phyloP scores from a whole-genome alignment of 2,888 invertebrate species.

The Eupithecia exiguata region DNA sequence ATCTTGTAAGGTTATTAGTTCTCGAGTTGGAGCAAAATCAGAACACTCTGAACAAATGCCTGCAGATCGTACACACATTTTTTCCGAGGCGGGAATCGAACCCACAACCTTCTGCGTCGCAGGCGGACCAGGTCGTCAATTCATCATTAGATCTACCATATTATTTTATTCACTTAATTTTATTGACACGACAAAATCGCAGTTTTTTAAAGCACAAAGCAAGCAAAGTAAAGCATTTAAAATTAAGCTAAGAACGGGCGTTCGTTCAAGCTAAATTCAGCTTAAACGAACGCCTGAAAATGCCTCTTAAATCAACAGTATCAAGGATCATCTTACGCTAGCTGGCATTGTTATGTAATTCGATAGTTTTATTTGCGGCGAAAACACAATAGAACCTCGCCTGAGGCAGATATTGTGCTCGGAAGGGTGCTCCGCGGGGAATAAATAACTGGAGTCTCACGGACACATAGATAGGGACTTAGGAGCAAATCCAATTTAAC shows the following conservation, averaged over 20 bases:
- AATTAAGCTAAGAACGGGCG: not conserved
- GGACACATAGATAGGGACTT: constrained; percentile 39
- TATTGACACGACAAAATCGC: not conserved
- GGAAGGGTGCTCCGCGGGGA: constrained; percentile 67
- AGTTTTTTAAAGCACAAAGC: not conserved
- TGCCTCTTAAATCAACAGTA: constrained; percentile 3
- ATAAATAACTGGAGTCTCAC: constrained; percentile 65
- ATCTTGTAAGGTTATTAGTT: too few species aligned
- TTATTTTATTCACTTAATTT: not conserved
- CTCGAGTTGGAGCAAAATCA: too few species aligned
- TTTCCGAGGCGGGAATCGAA: too few species aligned
- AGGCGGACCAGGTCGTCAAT: too few species aligned
- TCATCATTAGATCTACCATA: too few species aligned
- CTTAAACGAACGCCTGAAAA: not conserved
- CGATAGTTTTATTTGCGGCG: constrained; percentile 61
- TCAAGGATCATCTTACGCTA: constrained; percentile 14
- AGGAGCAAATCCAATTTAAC: constrained; percentile 46
- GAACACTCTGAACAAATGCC: too few species aligned
- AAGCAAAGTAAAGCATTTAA: not conserved
- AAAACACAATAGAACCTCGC: constrained; percentile 46
- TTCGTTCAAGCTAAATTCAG: not conserved
- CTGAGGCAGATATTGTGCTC: constrained; percentile 72
- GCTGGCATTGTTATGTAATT: constrained; percentile 60
- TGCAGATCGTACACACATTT: too few species aligned
- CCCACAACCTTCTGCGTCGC: too few species aligned